These are phyloP conservation scores for Meganola albula DNA, from an alignment of 2,888 invertebrate genomes.

Conservation along the genomic window DNA sequence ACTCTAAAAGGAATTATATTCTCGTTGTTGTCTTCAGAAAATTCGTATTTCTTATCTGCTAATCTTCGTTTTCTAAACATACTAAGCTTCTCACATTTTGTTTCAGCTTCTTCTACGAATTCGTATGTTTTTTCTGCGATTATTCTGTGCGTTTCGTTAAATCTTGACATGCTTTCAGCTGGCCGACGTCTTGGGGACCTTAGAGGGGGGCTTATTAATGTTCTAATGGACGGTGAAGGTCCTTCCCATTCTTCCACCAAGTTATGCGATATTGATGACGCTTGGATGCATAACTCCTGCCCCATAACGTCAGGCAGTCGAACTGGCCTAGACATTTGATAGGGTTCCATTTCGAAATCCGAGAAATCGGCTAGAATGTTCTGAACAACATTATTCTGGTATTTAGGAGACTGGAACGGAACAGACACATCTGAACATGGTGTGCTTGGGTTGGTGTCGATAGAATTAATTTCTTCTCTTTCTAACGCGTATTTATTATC, in stretches of 20 bases:
- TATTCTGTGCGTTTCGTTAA: constrained; percentile 72
- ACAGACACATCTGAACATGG: constrained; percentile 62
- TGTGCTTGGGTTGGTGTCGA: constrained; percentile 55
- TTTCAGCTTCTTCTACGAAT: constrained; percentile 88
- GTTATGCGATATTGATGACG: constrained; percentile 64
- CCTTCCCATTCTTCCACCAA: constrained; percentile 75
- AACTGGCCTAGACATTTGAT: constrained; percentile 60
- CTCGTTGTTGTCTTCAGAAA: constrained; percentile 86
- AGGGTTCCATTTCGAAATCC: constrained; percentile 77
- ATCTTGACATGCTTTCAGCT: constrained; percentile 72
- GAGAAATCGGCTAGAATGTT: constrained; percentile 81
- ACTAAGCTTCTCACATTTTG: constrained; percentile 90
- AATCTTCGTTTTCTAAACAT: constrained; percentile 89
- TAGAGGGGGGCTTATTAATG: constrained; percentile 67
- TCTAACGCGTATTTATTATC: constrained; percentile 54
- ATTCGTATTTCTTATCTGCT: constrained; percentile 95
- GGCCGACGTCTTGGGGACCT: constrained; percentile 66
- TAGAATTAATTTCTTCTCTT: constrained; percentile 52
- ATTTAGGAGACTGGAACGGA: constrained; percentile 70
- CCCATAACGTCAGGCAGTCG: constrained; percentile 67
- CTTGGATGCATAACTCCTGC: constrained; percentile 68
- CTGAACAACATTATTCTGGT: constrained; percentile 76
- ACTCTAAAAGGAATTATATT: constrained; percentile 82
- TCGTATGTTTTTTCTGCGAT: constrained; percentile 88
- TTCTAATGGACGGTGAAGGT: constrained; percentile 66